phyloP scores from a whole-genome alignment of 2,888 invertebrate species.

The Crossocerus cetratus region DNA sequence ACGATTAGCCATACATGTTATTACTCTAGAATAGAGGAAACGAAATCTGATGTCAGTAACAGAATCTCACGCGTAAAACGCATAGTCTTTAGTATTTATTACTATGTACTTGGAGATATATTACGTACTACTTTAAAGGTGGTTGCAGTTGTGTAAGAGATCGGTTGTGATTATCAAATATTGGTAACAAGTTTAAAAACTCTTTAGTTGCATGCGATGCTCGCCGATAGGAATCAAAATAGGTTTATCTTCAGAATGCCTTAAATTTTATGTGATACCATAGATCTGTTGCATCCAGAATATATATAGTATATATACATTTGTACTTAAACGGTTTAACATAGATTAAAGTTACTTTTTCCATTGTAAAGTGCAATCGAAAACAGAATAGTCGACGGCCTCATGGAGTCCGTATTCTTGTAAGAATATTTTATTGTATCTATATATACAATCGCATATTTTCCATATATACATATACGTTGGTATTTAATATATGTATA shows the following conservation, averaged over 20 bases:
- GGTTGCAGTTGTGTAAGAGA: slow-evolving; percentile 19
- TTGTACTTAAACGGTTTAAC: slow-evolving; percentile 50
- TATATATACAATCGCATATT: slow-evolving; percentile 59
- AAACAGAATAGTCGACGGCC: slow-evolving; percentile 29
- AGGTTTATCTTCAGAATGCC: slow-evolving; percentile 24
- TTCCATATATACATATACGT: slow-evolving; percentile 53
- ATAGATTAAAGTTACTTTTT: slow-evolving; percentile 27
- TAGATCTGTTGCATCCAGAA: slow-evolving; percentile 28
- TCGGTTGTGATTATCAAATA: slow-evolving; percentile 41
- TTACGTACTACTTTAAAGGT: slow-evolving; percentile 18
- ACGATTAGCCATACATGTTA: slow-evolving; percentile 19
- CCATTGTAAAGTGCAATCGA: slow-evolving; percentile 17
- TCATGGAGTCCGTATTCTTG: slow-evolving; percentile 50
- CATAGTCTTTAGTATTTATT: slow-evolving; percentile 20
- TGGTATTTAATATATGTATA: slow-evolving; percentile 51
- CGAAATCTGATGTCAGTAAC: slow-evolving; percentile 19
- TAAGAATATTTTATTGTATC: slow-evolving; percentile 71
- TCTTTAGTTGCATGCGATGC: slow-evolving; percentile 22
- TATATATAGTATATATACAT: slow-evolving; percentile 25
- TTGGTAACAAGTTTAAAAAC: slow-evolving; percentile 6
- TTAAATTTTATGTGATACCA: slow-evolving; percentile 41
- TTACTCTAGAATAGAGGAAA: slow-evolving; percentile 17
- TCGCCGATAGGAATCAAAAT: slow-evolving; percentile 14
- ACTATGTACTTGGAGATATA: slow-evolving; percentile 17
- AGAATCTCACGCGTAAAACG: background rate